Evolutionary conservation across 2,797 vertebrate genomes (phyloP).

Genomic region (Picus viridis): DNA sequence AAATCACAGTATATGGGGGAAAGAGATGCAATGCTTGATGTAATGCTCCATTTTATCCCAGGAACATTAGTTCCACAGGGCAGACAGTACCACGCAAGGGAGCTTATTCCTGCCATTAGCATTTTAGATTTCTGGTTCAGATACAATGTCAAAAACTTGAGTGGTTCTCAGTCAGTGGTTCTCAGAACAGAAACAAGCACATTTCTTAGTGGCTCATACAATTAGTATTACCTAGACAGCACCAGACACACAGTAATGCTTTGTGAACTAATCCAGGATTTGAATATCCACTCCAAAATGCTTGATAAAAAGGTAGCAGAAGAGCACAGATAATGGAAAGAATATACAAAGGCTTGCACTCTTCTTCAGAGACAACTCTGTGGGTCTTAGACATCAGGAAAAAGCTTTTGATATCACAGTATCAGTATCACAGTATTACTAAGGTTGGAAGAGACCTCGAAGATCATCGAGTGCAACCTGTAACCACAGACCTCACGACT

Average conservation of each 20-base stretch:
- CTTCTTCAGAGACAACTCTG: not conserved
- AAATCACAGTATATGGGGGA: not conserved
- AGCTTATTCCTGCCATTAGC: not conserved
- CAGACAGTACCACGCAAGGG: not conserved
- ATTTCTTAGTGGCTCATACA: not conserved
- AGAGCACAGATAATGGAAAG: not conserved
- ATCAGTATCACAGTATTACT: no score
- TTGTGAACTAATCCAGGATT: not conserved
- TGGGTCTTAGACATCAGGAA: not conserved
- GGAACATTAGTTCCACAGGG: not conserved
- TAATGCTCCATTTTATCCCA: not conserved
- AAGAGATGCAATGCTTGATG: not conserved
- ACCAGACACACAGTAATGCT: not conserved
- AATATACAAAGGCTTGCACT: not conserved
- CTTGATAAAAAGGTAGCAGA: not conserved
- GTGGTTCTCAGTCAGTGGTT: not conserved
- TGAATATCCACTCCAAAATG: not conserved
- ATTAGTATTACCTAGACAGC: not conserved
- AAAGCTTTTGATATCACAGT: not conserved
- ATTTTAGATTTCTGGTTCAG: not conserved
- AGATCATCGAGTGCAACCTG: no score
- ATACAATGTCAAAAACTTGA: not conserved
- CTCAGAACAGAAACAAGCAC: not conserved
- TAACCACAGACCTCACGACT: no score
- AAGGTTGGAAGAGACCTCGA: no score